phyloP scores from a whole-genome alignment of 2,888 invertebrate species.

The Osmoderma eremita region DNA sequence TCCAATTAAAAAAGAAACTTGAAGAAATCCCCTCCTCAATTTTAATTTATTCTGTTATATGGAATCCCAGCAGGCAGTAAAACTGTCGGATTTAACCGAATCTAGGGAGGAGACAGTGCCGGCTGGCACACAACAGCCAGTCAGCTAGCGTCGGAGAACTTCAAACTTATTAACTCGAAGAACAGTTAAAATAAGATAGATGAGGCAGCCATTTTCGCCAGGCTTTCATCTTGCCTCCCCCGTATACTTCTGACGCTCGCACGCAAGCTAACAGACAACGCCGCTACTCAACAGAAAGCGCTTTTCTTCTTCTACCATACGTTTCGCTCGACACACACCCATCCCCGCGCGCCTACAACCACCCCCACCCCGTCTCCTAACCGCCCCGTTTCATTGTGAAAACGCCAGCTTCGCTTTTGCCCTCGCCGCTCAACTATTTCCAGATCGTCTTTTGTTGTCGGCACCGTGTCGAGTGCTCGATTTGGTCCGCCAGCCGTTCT shows the following conservation, averaged over 20 bases:
- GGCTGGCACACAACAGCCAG: too few relatives aligned
- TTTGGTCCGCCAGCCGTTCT: slow-evolving; percentile 54
- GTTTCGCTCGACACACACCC: background rate
- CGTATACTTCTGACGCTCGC: background rate
- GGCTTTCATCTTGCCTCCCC: slow-evolving; percentile 50
- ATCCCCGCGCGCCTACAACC: background rate
- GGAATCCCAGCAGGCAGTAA: too few relatives aligned
- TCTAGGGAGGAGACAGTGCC: too few relatives aligned
- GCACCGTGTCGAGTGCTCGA: slow-evolving; percentile 45
- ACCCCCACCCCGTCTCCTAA: too few relatives aligned
- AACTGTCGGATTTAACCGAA: too few relatives aligned
- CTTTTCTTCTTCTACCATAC: background rate
- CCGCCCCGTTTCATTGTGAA: slow-evolving; percentile 59
- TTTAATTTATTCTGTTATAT: too few relatives aligned
- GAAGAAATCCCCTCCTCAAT: too few relatives aligned
- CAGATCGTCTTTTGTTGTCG: slow-evolving; percentile 39
- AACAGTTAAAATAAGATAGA: slow-evolving; percentile 62
- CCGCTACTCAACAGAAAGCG: background rate
- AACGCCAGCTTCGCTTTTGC: slow-evolving; percentile 40
- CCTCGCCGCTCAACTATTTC: slow-evolving; percentile 42
- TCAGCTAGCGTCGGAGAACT: slow-evolving; percentile 37
- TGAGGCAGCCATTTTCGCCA: slow-evolving; percentile 60
- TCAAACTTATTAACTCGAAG: slow-evolving; percentile 59
- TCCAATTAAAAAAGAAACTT: too few relatives aligned
- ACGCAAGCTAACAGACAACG: background rate